A percentile compares a stretch with the other conserved stretches of the same genome.
These are phyloP conservation scores for Lumbricus terrestris DNA, from an alignment of 2,888 invertebrate species.

Conservation along the genomic window DNA sequence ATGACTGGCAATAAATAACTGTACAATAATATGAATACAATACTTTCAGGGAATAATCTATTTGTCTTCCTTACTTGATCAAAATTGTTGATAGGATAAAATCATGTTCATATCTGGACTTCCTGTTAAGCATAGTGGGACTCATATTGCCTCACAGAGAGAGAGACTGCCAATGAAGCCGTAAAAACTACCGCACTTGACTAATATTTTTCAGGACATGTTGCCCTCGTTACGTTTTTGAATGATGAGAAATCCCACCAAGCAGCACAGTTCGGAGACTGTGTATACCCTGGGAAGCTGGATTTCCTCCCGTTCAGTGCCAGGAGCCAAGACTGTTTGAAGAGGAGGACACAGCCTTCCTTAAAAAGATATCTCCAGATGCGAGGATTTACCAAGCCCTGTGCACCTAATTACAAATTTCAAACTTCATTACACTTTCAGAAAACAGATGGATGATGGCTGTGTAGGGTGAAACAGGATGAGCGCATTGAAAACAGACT, in stretches of 20 bases:
- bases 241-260: background rate
- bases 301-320: background rate
- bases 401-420: background rate
- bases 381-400: background rate
- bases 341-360: background rate
- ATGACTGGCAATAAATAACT: background rate
- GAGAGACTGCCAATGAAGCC: background rate
- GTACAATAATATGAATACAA: background rate
- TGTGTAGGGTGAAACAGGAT: background rate
- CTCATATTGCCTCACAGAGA: background rate
- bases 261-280: background rate
- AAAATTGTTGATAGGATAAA: background rate
- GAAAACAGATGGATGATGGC: background rate
- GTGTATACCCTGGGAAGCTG: background rate
- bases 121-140: background rate
- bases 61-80: background rate
- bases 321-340: background rate
- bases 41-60: background rate
- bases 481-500: background rate
- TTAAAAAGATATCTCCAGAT: background rate
- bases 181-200: background rate
- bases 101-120: background rate
- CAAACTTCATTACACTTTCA: background rate
- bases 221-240: background rate
- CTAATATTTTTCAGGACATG: background rate